A percentile compares a stretch with the other conserved stretches of the same genome.
These are phyloP conservation scores for Hypercompe scribonia DNA, from an alignment of 2,888 invertebrate species.

Conservation along the genomic window DNA sequence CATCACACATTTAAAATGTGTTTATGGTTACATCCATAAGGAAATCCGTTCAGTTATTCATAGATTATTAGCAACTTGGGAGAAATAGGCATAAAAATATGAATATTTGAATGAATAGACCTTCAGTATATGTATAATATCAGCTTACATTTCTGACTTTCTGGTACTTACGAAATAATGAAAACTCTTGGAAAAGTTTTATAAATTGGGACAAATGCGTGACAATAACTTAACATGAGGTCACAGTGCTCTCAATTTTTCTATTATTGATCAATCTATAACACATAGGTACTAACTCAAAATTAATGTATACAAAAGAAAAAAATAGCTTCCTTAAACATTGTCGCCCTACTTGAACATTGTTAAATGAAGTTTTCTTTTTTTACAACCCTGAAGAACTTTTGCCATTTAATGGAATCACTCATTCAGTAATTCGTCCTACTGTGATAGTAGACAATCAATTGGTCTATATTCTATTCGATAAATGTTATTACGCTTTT, in stretches of 20 bases:
- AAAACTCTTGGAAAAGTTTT: background rate
- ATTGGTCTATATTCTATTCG: background rate
- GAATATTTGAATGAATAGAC: too few relatives aligned
- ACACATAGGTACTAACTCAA: background rate
- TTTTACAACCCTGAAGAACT: background rate
- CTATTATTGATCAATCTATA: background rate
- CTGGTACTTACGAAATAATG: too few relatives aligned
- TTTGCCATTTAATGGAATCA: too few relatives aligned
- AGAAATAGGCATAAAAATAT: too few relatives aligned
- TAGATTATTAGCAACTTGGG: too few relatives aligned
- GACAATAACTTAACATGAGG: background rate
- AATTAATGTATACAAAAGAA: background rate
- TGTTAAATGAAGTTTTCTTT: background rate
- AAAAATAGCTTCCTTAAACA: background rate
- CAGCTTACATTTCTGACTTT: too few relatives aligned
- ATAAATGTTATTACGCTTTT: background rate
- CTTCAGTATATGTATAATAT: too few relatives aligned
- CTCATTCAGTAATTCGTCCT: background rate
- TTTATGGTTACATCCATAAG: background rate
- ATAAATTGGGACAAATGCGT: background rate
- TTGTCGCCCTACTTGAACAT: background rate
- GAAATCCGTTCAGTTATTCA: too few relatives aligned
- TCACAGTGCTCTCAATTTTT: background rate
- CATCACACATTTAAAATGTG: constrained; percentile 2
- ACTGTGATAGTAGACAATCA: background rate